These are phyloP conservation scores for Andinoacara biseriatus DNA, from an alignment of 2,113 vertebrate species.

Conservation along the genomic window DNA sequence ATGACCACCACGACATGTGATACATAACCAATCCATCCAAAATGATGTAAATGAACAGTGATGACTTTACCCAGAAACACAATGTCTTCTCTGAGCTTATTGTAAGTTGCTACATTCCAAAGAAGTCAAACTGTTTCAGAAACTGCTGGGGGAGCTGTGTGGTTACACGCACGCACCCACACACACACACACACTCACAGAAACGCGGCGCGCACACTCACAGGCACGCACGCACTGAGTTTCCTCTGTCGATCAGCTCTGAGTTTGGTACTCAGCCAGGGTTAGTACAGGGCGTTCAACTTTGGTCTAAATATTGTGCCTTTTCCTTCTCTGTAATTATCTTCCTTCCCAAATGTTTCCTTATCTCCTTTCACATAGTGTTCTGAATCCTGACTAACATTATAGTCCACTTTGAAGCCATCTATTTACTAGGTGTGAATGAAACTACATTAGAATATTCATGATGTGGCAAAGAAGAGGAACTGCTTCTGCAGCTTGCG, in stretches of 20 bases:
- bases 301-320: conserved; percentile 46
- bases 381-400: neutral
- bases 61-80: neutral
- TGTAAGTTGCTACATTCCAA: conserved; percentile 51
- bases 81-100: neutral
- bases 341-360: neutral
- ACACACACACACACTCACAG: neutral
- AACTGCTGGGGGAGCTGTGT: conserved; percentile 33
- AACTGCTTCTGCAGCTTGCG: neutral
- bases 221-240: neutral
- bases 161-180: neutral
- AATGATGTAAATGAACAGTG: neutral
- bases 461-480: neutral
- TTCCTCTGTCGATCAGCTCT: neutral
- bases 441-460: neutral
- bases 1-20: neutral
- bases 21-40: neutral
- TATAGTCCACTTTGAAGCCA: neutral
- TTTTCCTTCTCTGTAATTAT: neutral
- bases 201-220: neutral
- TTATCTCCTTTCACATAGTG: neutral
- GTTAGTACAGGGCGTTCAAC: conserved; percentile 68
- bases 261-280: conserved; percentile 4
- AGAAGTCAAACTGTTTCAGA: conserved; percentile 48
- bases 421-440: neutral